A percentile compares a stretch with the other conserved stretches of the same genome.
These are phyloP conservation scores for Drosophila tsacasi DNA, from an alignment of 1,140 invertebrate genomes.

Conservation along the genomic window DNA sequence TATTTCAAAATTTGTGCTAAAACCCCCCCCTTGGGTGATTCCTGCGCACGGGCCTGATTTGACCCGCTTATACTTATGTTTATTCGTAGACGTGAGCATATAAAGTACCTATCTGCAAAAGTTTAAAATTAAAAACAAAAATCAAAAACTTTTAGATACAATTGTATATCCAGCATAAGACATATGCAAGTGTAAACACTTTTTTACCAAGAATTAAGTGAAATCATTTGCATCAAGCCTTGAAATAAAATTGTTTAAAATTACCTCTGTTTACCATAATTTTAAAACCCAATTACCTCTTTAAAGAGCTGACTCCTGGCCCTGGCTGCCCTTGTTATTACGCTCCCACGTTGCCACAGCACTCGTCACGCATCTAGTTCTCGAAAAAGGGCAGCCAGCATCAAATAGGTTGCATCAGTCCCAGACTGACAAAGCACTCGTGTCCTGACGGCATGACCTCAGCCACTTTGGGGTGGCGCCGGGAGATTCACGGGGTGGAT, in stretches of 20 bases:
- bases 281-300: not conserved
- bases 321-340: not conserved
- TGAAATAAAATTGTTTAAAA: not conserved
- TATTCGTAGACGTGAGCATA: no score
- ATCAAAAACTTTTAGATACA: no score
- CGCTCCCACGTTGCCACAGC: not conserved
- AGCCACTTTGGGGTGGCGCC: constrained; percentile 30
- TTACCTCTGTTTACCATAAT: not conserved
- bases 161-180: not conserved
- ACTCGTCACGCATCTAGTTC: not conserved
- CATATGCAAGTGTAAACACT: not conserved
- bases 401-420: constrained; percentile 21
- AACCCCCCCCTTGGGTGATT: no score
- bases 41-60: no score
- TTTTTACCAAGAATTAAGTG: not conserved
- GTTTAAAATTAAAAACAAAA: no score
- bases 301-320: not conserved
- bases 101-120: no score
- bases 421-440: constrained; percentile 26
- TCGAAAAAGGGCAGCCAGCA: constrained; percentile 2
- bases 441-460: constrained; percentile 54
- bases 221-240: not conserved
- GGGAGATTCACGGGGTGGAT: constrained; percentile 32
- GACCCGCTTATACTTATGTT: no score
- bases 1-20: no score